Conservation (phyloP, 1,140 invertebrate genomes). For the Drosophila micromelanica region DNA sequence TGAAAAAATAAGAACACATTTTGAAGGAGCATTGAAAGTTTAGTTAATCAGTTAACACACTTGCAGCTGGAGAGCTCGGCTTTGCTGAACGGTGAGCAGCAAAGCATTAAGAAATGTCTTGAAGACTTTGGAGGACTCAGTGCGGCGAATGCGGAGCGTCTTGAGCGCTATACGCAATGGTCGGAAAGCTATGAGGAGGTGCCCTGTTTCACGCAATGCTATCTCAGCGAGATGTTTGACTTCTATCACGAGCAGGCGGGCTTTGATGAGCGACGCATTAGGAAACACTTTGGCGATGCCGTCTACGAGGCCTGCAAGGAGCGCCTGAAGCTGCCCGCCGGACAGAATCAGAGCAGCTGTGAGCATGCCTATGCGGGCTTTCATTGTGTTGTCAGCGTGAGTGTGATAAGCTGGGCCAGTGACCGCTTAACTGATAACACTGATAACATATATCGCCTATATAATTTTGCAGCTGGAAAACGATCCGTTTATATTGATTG, state of each 20-base stretch:
- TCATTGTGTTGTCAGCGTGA: conserved; percentile 74
- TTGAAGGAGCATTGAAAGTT: not conserved
- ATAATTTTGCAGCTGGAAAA: conserved; percentile 58
- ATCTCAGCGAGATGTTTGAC: conserved; percentile 65
- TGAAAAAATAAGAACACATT: too few species aligned
- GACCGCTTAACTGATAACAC: conserved; percentile 19
- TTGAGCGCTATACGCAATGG: conserved; percentile 69
- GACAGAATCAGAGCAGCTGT: conserved; percentile 46
- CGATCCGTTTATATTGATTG: conserved; percentile 74
- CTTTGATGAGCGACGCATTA: conserved; percentile 49
- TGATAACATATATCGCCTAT: conserved; percentile 1
- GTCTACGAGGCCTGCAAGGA: conserved; percentile 56
- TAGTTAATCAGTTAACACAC: not conserved
- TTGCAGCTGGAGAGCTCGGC: conserved; percentile 27
- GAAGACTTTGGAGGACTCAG: conserved; percentile 61
- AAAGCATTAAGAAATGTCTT: conserved; percentile 53
- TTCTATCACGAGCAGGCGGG: conserved; percentile 62
- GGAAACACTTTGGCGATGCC: conserved; percentile 51
- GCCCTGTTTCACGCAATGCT: conserved; percentile 75
- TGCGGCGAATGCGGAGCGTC: conserved; percentile 38
- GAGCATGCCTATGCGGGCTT: conserved; percentile 71
- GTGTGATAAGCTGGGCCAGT: conserved; percentile 55
- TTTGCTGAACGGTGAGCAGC: conserved; percentile 39
- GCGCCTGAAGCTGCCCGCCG: conserved; percentile 34
- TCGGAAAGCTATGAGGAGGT: conserved; percentile 67